phyloP scores from a whole-genome alignment of 2,888 invertebrate species.

The Beris chalybata region DNA sequence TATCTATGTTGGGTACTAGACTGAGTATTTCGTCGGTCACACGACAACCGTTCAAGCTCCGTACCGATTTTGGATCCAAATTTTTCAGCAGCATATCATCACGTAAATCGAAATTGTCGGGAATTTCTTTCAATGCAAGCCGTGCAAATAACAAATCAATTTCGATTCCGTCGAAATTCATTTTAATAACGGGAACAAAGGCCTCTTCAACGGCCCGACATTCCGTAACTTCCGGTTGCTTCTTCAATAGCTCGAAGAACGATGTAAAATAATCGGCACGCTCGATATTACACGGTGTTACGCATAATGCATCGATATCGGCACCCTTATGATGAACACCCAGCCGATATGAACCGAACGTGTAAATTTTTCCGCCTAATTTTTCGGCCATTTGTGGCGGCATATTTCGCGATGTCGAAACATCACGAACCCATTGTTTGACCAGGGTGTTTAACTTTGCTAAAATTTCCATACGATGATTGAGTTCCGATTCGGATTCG shows the following conservation, averaged over 20 bases:
- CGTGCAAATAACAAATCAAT: conserved; percentile 98
- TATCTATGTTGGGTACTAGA: conserved; percentile 91
- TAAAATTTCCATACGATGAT: conserved; percentile 83
- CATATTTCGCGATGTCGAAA: conserved; percentile 88
- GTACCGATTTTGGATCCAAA: conserved; percentile 92
- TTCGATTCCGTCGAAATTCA: conserved; percentile 98
- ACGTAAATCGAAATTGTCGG: conserved; percentile 83
- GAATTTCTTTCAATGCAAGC: conserved; percentile 92
- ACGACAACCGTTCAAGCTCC: conserved; percentile 95
- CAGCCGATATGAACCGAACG: conserved; percentile 96
- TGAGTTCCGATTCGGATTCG: conserved; percentile 86
- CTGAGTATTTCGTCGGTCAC: conserved; percentile 98
- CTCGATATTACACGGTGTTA: conserved; percentile 94
- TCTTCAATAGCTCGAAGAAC: conserved; percentile 87
- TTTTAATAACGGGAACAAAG: conserved; percentile 98
- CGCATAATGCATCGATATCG: conserved; percentile 98
- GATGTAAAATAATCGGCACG: conserved; percentile 93
- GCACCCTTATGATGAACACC: conserved; percentile 97
- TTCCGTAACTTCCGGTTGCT: conserved; percentile 82
- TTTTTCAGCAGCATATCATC: conserved; percentile 93
- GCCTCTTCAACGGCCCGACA: conserved; percentile 94
- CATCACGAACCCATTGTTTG: conserved; percentile 90
- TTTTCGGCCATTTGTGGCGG: conserved; percentile 86
- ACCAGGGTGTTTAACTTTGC: conserved; percentile 88
- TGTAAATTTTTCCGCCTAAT: conserved; percentile 97